Base-by-base conservation (phyloP, 2,797 vertebrate genomes). In the Erethizon dorsatum region DNA sequence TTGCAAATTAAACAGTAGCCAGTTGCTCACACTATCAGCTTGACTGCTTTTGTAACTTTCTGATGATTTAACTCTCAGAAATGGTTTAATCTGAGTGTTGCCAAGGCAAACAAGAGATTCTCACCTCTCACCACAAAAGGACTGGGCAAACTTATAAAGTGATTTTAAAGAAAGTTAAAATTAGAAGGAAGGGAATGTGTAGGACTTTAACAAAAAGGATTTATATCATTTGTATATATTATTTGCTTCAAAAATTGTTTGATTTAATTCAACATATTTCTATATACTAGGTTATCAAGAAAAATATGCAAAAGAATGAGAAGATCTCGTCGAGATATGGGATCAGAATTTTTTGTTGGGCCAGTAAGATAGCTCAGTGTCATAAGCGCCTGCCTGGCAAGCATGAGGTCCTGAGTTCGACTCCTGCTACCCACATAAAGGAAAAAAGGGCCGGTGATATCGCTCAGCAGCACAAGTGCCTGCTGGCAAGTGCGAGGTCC, bases 1-100 rank as follows among this genome's bases (percentile, higher is more conserved):
- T 98, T 97, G 95, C 96, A 97, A 97, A 96, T 97, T 97, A 98
- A 98, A 97, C 91, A 96, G 97, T 97, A 97, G 96, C 96, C 89
- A 0, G 80, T 97, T 97, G 96, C 95, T 96, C 95, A 92, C 80
- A 97, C 57, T 95, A 87, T 94, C 77, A 93, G 87, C 96, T 97
- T 96, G 85, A 91, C 94, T 97, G 97, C 96, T 88, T 94, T 95
- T 92, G 73, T 88, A 93, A 95, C 89, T 98, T 98, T 91, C n/a
- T 95, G 95, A 93, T 94, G 92, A 88, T 91, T 97, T 96, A 95
- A 97, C 95, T 94, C 28, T 18, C 73, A 94, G 87, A 95, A 52
- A 88, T 90, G 47, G 37, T 96, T 98, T 96, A 0, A 3, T 87
- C 82, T 93, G 41, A 90, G 63, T 82, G n/a, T 96, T 96, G 45